These are phyloP conservation scores for Carpatolechia fugitivella DNA, from an alignment of 2,888 invertebrate species.

Conservation along the genomic window DNA sequence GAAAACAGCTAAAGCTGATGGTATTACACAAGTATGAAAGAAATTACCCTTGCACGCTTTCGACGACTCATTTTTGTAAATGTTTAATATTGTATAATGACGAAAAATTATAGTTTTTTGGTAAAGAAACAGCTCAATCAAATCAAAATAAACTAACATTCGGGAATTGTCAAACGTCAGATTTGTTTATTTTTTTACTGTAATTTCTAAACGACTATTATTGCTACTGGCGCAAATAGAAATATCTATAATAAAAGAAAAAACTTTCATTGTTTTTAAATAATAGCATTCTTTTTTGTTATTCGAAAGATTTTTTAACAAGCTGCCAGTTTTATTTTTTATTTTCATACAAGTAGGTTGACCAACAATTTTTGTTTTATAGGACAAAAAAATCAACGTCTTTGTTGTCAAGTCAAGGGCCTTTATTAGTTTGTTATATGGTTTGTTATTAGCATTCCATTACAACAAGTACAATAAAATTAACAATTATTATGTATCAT, in stretches of 20 bases:
- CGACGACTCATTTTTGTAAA: conserved; percentile 76
- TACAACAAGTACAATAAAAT: no score
- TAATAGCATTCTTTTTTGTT: no score
- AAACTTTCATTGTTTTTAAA: not conserved
- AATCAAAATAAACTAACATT: conserved; percentile 9
- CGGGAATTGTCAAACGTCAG: not conserved
- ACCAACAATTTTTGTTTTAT: not conserved
- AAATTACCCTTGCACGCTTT: conserved; percentile 75
- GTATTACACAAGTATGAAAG: conserved; percentile 17
- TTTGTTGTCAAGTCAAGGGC: conserved; percentile 30
- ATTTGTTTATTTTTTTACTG: no score
- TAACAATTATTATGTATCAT: no score
- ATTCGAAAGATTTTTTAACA: no score
- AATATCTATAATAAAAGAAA: no score
- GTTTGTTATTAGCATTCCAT: no score
- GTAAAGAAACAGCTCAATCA: conserved; percentile 11
- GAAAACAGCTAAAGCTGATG: not conserved
- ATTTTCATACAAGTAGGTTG: not conserved
- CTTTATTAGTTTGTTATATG: conserved; percentile 28
- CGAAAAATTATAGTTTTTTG: not conserved
- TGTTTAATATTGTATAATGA: not conserved
- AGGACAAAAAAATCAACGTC: no score
- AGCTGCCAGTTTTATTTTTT: no score
- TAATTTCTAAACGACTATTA: not conserved
- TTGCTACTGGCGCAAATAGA: no score